Percentiles rank a stretch among this genome's conserved stretches.
phyloP scores from a whole-genome alignment of 2,797 vertebrate genomes.

The Orestias chungarensis region DNA sequence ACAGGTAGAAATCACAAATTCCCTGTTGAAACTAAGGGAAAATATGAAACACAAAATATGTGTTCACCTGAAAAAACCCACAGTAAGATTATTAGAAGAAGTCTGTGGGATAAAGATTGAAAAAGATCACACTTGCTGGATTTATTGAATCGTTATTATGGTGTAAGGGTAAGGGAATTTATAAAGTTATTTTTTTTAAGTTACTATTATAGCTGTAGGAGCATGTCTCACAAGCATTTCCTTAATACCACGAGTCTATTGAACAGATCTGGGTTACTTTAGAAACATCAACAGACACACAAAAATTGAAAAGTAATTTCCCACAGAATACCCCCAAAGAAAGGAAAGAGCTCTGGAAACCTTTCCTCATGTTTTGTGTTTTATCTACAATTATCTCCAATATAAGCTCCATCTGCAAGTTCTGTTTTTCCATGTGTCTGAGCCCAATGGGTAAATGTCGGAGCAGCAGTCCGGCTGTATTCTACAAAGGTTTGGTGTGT shows the following conservation, averaged over 20 bases:
- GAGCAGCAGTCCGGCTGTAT: not conserved
- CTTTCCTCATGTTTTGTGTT: not conserved
- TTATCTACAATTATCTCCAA: not conserved
- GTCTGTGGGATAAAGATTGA: not conserved
- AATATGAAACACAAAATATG: not conserved
- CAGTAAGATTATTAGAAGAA: not conserved
- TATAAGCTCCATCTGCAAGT: not conserved
- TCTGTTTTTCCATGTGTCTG: not conserved
- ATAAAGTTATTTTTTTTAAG: not conserved
- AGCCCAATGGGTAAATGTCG: not conserved
- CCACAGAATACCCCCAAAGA: not conserved
- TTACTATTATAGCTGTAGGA: not conserved
- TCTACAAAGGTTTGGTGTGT: not conserved
- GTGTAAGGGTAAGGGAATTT: not conserved
- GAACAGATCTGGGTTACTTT: not conserved
- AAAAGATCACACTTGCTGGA: not conserved
- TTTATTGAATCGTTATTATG: not conserved
- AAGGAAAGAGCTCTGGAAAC: not conserved
- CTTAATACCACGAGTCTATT: not conserved
- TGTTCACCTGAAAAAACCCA: not conserved
- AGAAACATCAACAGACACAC: not conserved
- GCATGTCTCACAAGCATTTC: not conserved
- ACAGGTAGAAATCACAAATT: not conserved
- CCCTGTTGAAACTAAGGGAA: not conserved
- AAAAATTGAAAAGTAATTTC: not conserved